Evolutionary conservation across 2,113 vertebrate genomes (phyloP).

Genomic region (Gopherus flavomarginatus): DNA sequence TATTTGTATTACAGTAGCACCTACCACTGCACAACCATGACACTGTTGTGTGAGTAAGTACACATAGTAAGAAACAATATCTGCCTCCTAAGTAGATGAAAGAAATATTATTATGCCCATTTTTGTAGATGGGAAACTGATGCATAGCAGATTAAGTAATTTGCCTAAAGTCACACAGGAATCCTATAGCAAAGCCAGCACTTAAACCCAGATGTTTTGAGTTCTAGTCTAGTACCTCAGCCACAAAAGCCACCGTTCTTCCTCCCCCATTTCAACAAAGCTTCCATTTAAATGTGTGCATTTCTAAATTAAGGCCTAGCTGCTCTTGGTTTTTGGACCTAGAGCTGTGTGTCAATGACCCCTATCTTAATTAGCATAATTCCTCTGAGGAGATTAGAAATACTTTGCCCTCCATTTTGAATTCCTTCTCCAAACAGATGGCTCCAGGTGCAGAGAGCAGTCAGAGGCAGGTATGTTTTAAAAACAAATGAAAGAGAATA

Average conservation of each 20-base stretch:
- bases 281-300: neutral
- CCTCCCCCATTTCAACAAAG: neutral
- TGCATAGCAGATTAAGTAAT: neutral
- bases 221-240: neutral
- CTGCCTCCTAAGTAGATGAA: neutral
- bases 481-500: neutral
- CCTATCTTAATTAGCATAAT: neutral
- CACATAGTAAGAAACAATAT: neutral
- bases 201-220: neutral
- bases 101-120: neutral
- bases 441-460: neutral
- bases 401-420: neutral
- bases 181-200: neutral
- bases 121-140: neutral
- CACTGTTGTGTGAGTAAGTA: neutral
- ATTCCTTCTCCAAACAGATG: neutral
- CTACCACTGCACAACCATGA: neutral
- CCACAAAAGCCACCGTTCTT: neutral
- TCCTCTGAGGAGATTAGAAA: neutral
- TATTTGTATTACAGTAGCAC: neutral
- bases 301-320: neutral
- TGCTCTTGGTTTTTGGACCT: neutral
- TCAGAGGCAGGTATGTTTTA: neutral
- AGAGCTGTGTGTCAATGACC: neutral
- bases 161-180: neutral